Evolutionary conservation across 2,797 vertebrate genomes (phyloP), one percentile per base, ranked within the genome.

Genomic region (Taeniopygia guttata): DNA sequence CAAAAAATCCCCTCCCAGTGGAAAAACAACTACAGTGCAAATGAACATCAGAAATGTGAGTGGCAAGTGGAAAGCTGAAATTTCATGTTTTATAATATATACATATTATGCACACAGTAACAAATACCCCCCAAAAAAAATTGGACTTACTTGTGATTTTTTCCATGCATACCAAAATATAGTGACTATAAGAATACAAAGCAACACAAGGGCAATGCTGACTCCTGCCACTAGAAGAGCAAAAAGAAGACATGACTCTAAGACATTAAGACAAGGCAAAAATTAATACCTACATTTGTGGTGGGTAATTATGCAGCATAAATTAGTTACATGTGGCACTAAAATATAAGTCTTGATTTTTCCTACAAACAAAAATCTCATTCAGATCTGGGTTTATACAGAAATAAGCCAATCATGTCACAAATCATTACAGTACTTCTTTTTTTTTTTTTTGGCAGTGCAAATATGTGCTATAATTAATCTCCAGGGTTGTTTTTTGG

Each of bases 181-280:
- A 86, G 7, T 7, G 45, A 67, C 15, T 6, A 66, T 10, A 73
- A 78, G 14, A 73, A 78, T 2, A 21, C 36, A 5, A 56, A 96
- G 2, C 5, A 93, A 2, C 45, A 74, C 32, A 30, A 84, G 10
- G 51, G 27, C 32, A 95, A 93, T 90, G 91, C 79, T 78, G 76
- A 93, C 22, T 86, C 40, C 92, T 90, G 89, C 45, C 82, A 84
- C 95, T 96, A 63, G 81, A 93, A 88, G 22, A 94, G 16, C 16
- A 82, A 81, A 82, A 81, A 69, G 42, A 86, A 88, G 22, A 84
- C 23, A 23, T 90, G 42, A 93, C 13, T 68, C 8, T 18, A 75
- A 59, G 8, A 7, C 32, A 78, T 59, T 62, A 72, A 27, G n/a
- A 86, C 48, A 69, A 30, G 7, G 21, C 64, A 69, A 63, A 76